phyloP scores from a whole-genome alignment of 2,888 invertebrate genomes.

The Elysia crispata region DNA sequence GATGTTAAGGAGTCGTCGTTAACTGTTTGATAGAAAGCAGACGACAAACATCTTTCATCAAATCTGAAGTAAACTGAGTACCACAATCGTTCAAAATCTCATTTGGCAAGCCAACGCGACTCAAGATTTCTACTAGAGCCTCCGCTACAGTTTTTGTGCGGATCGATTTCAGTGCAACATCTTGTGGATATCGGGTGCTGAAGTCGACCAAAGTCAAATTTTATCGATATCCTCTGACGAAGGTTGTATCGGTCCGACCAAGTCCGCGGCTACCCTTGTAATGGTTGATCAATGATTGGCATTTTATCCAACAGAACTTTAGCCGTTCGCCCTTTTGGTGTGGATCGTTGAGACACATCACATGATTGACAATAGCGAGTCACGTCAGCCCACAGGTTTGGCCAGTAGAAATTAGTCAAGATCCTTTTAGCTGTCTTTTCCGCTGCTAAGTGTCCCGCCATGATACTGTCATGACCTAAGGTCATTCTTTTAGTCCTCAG shows the following conservation, averaged over 20 bases:
- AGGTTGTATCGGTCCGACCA: conserved; percentile 49
- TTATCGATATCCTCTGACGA: conserved; percentile 50
- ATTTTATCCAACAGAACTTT: conserved; percentile 46
- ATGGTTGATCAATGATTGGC: conserved; percentile 55
- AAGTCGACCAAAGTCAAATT: conserved; percentile 55
- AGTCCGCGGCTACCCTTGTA: conserved; percentile 45
- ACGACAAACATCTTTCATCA: conserved; percentile 25
- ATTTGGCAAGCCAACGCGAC: conserved; percentile 51
- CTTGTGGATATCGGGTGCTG: conserved; percentile 55
- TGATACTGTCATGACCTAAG: conserved; percentile 27
- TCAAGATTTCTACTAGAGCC: conserved; percentile 50
- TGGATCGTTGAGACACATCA: conserved; percentile 41
- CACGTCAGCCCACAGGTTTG: conserved; percentile 29
- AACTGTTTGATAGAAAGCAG: conserved; percentile 49
- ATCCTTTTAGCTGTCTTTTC: conserved; percentile 36
- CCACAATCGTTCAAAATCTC: conserved; percentile 48
- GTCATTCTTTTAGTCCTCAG: background rate
- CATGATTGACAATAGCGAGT: conserved; percentile 43
- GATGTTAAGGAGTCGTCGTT: conserved; percentile 40
- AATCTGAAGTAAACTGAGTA: conserved; percentile 50
- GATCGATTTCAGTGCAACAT: conserved; percentile 43
- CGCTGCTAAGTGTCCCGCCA: conserved; percentile 37
- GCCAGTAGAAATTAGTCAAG: conserved; percentile 28
- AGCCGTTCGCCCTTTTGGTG: conserved; percentile 5
- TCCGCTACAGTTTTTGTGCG: conserved; percentile 52